phyloP scores from a whole-genome alignment of 2,113 vertebrate genomes.

The Hippocampus barbouri region DNA sequence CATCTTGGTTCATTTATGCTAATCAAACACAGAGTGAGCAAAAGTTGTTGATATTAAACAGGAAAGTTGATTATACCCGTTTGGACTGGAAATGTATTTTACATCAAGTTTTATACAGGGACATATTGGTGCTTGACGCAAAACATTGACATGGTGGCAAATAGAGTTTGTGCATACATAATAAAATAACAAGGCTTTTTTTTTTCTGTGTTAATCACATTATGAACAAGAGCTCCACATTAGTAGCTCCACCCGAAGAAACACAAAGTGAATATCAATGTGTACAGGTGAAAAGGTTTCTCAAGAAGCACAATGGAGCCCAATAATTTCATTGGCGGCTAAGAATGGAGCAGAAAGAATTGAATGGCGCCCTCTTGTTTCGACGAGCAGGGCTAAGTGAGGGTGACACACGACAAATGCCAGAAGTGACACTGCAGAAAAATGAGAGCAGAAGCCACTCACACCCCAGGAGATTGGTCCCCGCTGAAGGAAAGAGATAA shows the following conservation, averaged over 20 bases:
- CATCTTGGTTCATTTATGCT: too few species aligned
- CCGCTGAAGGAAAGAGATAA: conserved; percentile 57
- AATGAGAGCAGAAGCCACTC: conserved; percentile 48
- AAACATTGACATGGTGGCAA: too few species aligned
- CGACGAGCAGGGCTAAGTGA: conserved; percentile 24
- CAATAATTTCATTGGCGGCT: conserved; percentile 16
- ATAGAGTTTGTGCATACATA: too few species aligned
- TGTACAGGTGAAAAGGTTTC: background rate
- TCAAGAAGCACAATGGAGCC: conserved; percentile 1
- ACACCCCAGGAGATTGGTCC: conserved; percentile 48
- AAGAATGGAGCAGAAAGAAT: conserved; percentile 17
- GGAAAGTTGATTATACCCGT: too few species aligned
- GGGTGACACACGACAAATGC: conserved; percentile 54
- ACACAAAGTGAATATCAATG: background rate
- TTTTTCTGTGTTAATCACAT: too few species aligned
- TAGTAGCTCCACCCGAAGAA: background rate
- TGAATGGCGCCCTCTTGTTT: conserved; percentile 15
- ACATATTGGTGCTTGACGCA: too few species aligned
- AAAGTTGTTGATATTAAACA: too few species aligned
- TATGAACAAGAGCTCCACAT: too few species aligned
- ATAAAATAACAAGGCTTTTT: too few species aligned
- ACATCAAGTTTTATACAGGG: too few species aligned
- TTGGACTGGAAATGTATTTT: too few species aligned
- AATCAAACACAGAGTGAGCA: too few species aligned
- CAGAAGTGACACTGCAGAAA: conserved; percentile 54